Evolutionary conservation across 2,113 vertebrate genomes (phyloP).

Genomic region (Geococcyx californianus): DNA sequence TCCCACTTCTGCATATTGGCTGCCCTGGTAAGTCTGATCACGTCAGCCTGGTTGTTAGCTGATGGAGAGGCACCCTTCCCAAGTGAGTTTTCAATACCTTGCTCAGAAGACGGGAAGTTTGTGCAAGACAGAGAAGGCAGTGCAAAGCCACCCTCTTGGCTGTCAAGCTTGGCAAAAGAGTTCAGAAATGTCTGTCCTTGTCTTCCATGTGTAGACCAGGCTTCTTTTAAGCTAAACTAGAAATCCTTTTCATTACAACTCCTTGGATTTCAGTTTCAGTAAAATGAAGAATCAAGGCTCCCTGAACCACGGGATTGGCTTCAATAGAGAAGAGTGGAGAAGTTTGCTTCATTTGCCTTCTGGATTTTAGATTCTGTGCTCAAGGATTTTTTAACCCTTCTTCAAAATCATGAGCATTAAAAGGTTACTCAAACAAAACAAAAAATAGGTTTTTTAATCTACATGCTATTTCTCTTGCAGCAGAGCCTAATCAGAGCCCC

Average conservation of each 20-base stretch:
- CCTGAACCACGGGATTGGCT: background rate
- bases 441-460: background rate
- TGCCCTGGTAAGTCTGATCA: rapidly evolving
- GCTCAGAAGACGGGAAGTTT: background rate
- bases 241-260: background rate
- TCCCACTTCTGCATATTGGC: background rate
- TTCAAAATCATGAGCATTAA: rapidly evolving
- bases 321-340: background rate
- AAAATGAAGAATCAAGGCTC: background rate
- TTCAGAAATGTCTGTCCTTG: background rate
- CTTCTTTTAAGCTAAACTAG: background rate
- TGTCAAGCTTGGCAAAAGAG: background rate
- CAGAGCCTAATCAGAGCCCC: background rate
- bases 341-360: background rate
- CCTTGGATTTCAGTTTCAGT: background rate
- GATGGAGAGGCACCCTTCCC: background rate
- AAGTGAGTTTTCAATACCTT: background rate
- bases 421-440: background rate
- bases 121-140: background rate
- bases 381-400: background rate
- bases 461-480: background rate
- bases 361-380: background rate
- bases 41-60: background rate
- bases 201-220: background rate
- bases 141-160: background rate